Evolutionary conservation across 2,888 invertebrate genomes (phyloP).

Genomic region (Neoitamus cyanurus): DNA sequence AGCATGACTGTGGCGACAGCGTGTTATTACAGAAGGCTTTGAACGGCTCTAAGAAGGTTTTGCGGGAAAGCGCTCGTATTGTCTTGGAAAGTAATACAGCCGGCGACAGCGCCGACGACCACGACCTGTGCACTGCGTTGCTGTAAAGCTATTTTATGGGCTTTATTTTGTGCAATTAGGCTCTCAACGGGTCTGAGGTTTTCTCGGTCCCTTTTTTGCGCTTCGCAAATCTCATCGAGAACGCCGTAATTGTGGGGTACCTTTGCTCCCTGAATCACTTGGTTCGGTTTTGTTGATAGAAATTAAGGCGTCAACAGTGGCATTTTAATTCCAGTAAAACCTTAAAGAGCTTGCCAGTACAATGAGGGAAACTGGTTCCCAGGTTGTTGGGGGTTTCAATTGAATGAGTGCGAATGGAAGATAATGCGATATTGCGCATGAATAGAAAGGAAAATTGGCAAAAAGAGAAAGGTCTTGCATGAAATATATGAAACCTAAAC

Average conservation of each 20-base stretch:
- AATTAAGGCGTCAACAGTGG: background rate
- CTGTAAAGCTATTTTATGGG: background rate
- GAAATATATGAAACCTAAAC: too few species aligned
- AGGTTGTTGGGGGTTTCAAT: background rate
- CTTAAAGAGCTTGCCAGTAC: background rate
- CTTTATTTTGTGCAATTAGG: background rate
- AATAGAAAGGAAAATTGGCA: background rate
- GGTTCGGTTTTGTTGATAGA: background rate
- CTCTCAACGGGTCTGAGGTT: background rate
- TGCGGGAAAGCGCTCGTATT: constrained; percentile 7
- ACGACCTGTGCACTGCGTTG: background rate
- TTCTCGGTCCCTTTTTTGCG: background rate
- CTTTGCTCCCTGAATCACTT: background rate
- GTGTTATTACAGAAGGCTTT: constrained; percentile 16
- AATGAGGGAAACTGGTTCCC: background rate
- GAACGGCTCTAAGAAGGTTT: background rate
- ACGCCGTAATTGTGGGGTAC: background rate
- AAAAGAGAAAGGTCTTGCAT: background rate
- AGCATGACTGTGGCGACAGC: constrained; percentile 30
- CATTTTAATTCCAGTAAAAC: background rate
- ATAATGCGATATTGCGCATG: background rate
- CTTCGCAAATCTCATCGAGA: background rate
- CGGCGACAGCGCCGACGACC: background rate
- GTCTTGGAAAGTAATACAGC: background rate
- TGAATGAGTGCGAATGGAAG: background rate